Base-by-base conservation (phyloP, 1,140 invertebrate species). In the Heterodera schachtii region DNA sequence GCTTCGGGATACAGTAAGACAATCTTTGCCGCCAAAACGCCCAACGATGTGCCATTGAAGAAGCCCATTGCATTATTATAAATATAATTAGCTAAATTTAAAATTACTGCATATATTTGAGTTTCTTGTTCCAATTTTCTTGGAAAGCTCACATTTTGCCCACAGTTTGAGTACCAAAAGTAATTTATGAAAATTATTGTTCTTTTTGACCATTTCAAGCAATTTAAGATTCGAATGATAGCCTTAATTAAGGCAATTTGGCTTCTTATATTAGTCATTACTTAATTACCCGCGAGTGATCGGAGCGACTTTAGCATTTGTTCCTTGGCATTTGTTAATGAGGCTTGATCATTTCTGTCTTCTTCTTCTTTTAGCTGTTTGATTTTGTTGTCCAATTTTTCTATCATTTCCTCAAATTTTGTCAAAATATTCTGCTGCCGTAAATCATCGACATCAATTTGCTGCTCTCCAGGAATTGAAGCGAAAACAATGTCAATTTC, bases 51-150 rank as follows among this genome's bases (percentile, higher is more conserved):
- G 46, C 73, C 73, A 43, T 74, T 74, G n/a, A 74, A 41, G 52
- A 41, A 74, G 6, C 73, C 73, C 46, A 49, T 49, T 21, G 46
- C 52, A 7, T 57, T 57, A n/a, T 57, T 57, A 9, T 74, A 74
- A 74, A 74, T 74, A 9, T 49, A 74, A 74, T 74, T 74, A 41
- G 46, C 73, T 74, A 21, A 9, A 74, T 64, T n/a, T n/a, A n/a
- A n/a, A n/a, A n/a, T n/a, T n/a, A n/a, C n/a, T n/a, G n/a, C n/a
- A n/a, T n/a, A n/a, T n/a, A n/a, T n/a, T n/a, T n/a, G n/a, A n/a
- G n/a, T n/a, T n/a, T n/a, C n/a, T n/a, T n/a, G n/a, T n/a, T n/a
- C n/a, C n/a, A n/a, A n/a, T n/a, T n/a, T n/a, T n/a, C n/a, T n/a
- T n/a, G n/a, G 5, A 19, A 64, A 64, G 19, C 57, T 64, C 57